Evolutionary conservation across 2,797 vertebrate genomes (phyloP).

Genomic region (Gobio occitaniae): DNA sequence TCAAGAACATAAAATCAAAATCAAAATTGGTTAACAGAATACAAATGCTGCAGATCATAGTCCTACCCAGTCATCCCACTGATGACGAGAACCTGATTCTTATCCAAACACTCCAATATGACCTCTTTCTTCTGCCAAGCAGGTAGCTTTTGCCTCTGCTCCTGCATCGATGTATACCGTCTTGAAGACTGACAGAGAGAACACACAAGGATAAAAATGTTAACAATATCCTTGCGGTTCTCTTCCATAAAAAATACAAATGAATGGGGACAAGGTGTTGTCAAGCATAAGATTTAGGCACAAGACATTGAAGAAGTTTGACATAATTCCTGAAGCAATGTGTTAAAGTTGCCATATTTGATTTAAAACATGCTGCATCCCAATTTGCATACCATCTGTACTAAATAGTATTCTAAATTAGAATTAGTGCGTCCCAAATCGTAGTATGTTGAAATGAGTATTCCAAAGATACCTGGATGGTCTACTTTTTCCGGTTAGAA

Average conservation of each 20-base stretch:
- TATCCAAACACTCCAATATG: conserved; percentile 84
- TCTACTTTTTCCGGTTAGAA: no score
- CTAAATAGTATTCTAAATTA: no score
- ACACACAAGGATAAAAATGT: background rate
- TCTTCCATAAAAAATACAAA: background rate
- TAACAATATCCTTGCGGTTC: background rate
- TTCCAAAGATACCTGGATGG: no score
- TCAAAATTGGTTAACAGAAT: background rate
- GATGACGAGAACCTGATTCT: conserved; percentile 91
- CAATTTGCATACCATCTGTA: no score
- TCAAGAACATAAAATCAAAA: background rate
- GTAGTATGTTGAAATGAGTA: no score
- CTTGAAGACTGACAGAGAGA: conserved; percentile 80
- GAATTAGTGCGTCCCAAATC: no score
- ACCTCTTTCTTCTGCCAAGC: conserved; percentile 89
- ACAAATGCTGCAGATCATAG: background rate
- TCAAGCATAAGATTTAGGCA: background rate
- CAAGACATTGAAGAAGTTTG: background rate
- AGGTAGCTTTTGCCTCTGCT: conserved; percentile 92
- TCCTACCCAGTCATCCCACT: conserved; percentile 98
- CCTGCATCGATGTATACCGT: conserved; percentile 86
- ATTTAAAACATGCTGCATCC: background rate
- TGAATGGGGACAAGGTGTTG: background rate
- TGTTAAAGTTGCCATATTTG: background rate
- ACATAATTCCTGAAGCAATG: background rate